Evolutionary conservation across 2,113 vertebrate genomes (phyloP).

Genomic region (Cyanistes caeruleus): DNA sequence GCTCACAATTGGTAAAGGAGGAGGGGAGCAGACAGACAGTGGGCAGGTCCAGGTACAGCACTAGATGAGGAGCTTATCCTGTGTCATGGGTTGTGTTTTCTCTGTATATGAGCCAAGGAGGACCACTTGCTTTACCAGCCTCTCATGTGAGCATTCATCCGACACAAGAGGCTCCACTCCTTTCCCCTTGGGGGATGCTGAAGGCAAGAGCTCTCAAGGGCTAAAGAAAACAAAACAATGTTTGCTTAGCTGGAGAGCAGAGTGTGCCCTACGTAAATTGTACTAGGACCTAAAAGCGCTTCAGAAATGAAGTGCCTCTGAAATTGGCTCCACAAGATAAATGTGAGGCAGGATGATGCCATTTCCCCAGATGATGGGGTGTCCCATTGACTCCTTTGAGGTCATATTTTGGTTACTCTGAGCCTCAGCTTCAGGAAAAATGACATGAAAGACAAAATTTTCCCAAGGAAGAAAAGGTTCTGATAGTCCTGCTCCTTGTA

Average conservation of each 20-base stretch:
- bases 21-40: background rate
- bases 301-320: slow-evolving; percentile 54
- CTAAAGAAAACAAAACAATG: slow-evolving; percentile 67
- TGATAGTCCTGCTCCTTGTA: background rate
- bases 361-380: background rate
- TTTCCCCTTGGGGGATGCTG: slow-evolving; percentile 10
- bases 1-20: background rate
- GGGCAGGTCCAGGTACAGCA: background rate
- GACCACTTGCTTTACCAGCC: slow-evolving; percentile 36
- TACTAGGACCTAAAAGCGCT: slow-evolving; percentile 38
- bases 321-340: background rate
- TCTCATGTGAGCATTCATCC: slow-evolving; percentile 46
- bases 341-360: background rate
- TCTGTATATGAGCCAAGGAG: background rate
- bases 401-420: background rate
- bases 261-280: slow-evolving; percentile 49
- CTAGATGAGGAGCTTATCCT: background rate
- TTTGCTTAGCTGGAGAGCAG: slow-evolving; percentile 62
- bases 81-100: background rate
- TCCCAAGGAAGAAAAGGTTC: background rate
- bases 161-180: slow-evolving; percentile 56
- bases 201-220: slow-evolving; percentile 55
- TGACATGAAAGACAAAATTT: background rate
- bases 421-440: background rate
- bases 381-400: background rate